These are phyloP conservation scores for Drosophila putrida DNA, from an alignment of 2,888 invertebrate species.

Conservation along the genomic window DNA sequence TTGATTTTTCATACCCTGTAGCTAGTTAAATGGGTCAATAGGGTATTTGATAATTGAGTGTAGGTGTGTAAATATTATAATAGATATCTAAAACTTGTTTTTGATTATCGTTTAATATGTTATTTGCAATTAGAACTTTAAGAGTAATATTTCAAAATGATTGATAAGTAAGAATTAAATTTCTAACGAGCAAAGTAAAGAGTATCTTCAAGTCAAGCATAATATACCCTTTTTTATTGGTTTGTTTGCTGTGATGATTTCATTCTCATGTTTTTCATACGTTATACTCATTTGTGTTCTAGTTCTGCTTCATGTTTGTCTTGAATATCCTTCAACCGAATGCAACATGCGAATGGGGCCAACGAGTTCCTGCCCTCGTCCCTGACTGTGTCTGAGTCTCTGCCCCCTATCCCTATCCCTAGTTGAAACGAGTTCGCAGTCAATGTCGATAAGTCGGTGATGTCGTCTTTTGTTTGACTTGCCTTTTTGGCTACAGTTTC, in stretches of 20 bases:
- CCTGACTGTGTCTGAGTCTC: neutral
- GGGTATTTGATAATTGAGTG: neutral
- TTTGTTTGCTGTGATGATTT: conserved; percentile 59
- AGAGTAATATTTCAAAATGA: too few relatives aligned
- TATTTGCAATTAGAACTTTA: neutral
- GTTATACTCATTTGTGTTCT: conserved; percentile 6
- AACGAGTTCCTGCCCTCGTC: conserved; percentile 7
- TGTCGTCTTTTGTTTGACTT: conserved; percentile 32
- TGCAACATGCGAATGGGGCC: conserved; percentile 64
- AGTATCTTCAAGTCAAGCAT: neutral
- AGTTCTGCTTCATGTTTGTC: conserved; percentile 41
- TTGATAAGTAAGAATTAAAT: neutral
- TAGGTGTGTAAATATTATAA: neutral
- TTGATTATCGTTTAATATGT: neutral
- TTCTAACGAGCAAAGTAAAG: neutral
- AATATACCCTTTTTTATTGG: neutral
- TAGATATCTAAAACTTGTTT: neutral
- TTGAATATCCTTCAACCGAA: conserved; percentile 47
- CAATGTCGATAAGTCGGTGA: conserved; percentile 21
- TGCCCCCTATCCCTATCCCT: conserved; percentile 10
- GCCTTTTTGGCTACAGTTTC: conserved; percentile 31
- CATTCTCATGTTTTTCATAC: conserved; percentile 46
- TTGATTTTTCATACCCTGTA: conserved; percentile 60
- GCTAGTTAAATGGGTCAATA: neutral
- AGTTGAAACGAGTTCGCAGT: conserved; percentile 34